Conservation (phyloP, 2,888 invertebrate species). For the Caenorhabditis uteleia region DNA sequence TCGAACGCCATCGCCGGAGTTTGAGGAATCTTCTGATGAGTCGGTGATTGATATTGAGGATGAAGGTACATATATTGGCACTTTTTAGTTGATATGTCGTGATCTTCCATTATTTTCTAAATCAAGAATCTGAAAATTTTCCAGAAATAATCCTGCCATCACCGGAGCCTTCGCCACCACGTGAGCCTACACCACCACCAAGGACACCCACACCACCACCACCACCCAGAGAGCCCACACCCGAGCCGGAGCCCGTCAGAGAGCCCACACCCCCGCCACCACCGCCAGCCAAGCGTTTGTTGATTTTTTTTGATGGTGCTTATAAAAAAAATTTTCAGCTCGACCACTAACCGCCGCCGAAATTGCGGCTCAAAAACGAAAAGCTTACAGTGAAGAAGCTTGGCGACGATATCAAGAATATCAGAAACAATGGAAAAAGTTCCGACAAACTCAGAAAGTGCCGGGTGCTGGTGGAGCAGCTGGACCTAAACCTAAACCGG, state of each 20-base stretch:
- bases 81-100: neutral
- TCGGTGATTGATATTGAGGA: conserved; percentile 6
- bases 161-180: conserved; percentile 29
- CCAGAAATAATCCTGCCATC: conserved; percentile 27
- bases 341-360: conserved; percentile 57
- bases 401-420: conserved; percentile 67
- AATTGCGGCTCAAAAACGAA: conserved; percentile 59
- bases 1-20: conserved; percentile 14
- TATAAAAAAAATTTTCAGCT: conserved; percentile 27
- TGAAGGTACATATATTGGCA: conserved; percentile 29
- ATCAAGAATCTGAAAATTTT: neutral
- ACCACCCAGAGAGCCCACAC: conserved; percentile 39
- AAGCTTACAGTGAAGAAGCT: conserved; percentile 68
- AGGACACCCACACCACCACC: conserved; percentile 26
- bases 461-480: no score
- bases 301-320: neutral
- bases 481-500: no score
- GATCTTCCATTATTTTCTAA: neutral
- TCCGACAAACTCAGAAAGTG: conserved; percentile 60
- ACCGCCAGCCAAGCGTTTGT: conserved; percentile 28
- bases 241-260: conserved; percentile 47
- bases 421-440: conserved; percentile 69
- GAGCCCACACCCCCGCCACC: conserved; percentile 40
- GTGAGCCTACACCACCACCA: conserved; percentile 37
- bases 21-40: no score